These are phyloP conservation scores for Tiliqua scincoides DNA, from an alignment of 2,113 vertebrate genomes.

Conservation along the genomic window DNA sequence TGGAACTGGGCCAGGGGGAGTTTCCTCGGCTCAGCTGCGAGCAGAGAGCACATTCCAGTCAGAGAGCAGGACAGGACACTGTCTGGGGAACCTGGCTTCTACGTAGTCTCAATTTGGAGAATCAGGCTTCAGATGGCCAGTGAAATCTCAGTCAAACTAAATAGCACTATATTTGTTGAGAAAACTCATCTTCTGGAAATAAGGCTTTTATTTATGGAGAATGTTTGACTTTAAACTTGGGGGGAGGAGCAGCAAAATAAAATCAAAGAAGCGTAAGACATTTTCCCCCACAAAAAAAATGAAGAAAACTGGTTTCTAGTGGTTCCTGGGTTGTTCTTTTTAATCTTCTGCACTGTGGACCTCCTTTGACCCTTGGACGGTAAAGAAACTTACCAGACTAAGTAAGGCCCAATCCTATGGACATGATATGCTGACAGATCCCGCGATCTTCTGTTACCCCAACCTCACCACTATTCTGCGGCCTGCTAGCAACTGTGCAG, in stretches of 20 bases:
- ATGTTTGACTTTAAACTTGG: not conserved
- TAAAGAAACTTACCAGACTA: not conserved
- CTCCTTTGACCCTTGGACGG: not conserved
- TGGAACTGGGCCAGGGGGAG: constrained; percentile 22
- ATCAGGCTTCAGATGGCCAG: not conserved
- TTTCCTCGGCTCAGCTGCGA: constrained; percentile 9
- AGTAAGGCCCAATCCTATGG: no score
- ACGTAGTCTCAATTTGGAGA: not conserved
- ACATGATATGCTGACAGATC: no score
- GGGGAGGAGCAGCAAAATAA: no score
- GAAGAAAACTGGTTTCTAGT: not conserved
- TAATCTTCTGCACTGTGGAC: not conserved
- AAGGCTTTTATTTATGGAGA: not conserved
- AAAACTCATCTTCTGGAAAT: not conserved
- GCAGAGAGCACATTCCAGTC: constrained; percentile 17
- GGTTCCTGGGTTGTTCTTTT: not conserved
- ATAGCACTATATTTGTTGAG: not conserved
- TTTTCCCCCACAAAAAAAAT: not conserved
- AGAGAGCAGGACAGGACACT: not conserved
- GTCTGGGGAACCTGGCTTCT: not conserved
- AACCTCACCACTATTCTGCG: no score
- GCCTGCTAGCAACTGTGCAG: no score
- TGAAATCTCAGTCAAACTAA: not conserved
- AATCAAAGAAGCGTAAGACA: not conserved
- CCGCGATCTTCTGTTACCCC: no score